Evolutionary conservation across 2,888 invertebrate species (phyloP), one percentile per base, ranked within the genome.

Genomic region (Eurois occulta): DNA sequence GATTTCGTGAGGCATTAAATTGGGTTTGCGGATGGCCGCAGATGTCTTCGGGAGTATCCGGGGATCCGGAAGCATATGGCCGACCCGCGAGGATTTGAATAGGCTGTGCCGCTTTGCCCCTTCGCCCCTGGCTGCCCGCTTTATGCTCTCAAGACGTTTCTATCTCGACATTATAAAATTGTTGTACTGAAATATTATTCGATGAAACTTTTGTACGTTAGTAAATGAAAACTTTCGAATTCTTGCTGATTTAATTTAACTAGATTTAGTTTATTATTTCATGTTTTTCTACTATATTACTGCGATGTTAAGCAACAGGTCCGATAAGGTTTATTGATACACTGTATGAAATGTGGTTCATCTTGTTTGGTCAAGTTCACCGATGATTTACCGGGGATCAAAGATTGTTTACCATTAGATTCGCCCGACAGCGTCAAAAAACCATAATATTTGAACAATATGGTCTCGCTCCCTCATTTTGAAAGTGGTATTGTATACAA

Each of bases 1-100:
- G 93, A 93, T 94, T 95, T 93, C 89, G 92, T 93, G 94, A 93
- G 91, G 94, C 94, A 95, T 95, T 93, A 95, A 95, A 95, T 95
- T 95, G 94, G 94, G 92, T 95, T 93, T 92, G 92, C 91, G 93
- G 94, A 86, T 91, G 93, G 92, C 91, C 93, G 92, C 95, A 95
- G 95, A 93, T 94, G 95, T 95, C 94, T 93, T 93, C 93, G 90
- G 92, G 89, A 91, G 92, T 93, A 93, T 93, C 90, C 86, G 85
- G 86, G 86, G 83, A 82, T 84, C 85, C 86, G 90, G 89, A 88
- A 90, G 87, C 91, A 89, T 90, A 90, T 90, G 89, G 84, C 75
- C 84, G 88, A 86, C 86, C 89, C 87, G 88, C 79, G 86, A 76
- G 88, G 91, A 92, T 93, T 93, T 94, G 92, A 93, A 92, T 94